These are phyloP conservation scores for Tapirus terrestris DNA, from an alignment of 2,113 vertebrate genomes.

Conservation along the genomic window DNA sequence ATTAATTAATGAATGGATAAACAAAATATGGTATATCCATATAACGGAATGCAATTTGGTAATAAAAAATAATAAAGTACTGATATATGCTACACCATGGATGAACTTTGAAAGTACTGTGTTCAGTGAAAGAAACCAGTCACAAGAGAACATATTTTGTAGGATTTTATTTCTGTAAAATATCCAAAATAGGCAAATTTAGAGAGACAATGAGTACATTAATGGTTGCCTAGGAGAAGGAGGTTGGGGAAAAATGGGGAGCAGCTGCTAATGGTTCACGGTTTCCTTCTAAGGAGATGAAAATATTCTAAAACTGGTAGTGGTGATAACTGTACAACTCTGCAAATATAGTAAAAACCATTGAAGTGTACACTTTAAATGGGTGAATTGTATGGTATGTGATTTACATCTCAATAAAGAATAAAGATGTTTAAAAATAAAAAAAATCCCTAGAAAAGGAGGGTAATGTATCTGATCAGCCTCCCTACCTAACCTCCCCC, in stretches of 20 bases:
- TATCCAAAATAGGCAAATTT: neutral
- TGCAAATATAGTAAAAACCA: slow-evolving; percentile 5
- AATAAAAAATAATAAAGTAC: neutral
- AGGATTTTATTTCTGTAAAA: neutral
- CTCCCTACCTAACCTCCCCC: neutral
- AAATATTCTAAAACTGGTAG: neutral
- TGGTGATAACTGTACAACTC: neutral
- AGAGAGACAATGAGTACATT: neutral
- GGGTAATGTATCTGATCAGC: neutral
- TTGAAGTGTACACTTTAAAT: neutral
- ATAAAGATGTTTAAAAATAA: neutral
- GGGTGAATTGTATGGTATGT: neutral
- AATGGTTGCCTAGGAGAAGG: neutral
- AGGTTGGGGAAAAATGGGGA: neutral
- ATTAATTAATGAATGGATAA: neutral
- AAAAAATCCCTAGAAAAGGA: neutral
- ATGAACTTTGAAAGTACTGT: neutral
- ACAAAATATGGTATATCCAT: neutral
- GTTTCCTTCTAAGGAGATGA: neutral
- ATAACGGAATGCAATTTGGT: neutral
- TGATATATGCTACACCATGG: neutral
- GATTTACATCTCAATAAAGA: neutral
- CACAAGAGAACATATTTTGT: neutral
- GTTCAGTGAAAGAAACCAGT: neutral
- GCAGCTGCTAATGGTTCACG: neutral